These are phyloP conservation scores for Rhynchonycteris naso DNA, from an alignment of 2,797 vertebrate species.

Conservation along the genomic window DNA sequence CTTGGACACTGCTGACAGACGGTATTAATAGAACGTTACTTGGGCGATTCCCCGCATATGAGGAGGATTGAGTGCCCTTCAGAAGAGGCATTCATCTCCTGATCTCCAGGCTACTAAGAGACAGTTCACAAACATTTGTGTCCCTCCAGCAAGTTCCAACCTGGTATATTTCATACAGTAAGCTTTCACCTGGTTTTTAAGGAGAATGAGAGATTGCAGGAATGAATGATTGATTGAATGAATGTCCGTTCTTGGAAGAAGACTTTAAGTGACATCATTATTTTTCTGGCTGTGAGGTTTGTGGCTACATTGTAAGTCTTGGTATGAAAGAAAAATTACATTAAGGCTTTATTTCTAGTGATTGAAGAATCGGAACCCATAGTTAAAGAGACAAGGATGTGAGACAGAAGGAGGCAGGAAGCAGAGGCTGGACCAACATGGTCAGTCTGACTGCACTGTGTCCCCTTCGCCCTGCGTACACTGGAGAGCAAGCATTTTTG, in stretches of 20 bases:
- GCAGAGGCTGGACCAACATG: fast-evolving
- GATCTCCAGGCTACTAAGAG: neutral
- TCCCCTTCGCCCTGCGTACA: neutral
- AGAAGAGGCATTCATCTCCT: neutral
- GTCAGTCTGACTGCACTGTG: neutral
- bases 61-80: neutral
- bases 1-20: neutral
- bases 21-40: neutral
- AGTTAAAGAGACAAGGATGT: neutral
- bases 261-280: neutral
- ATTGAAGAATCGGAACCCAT: neutral
- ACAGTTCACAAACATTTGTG: neutral
- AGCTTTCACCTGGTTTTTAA: neutral
- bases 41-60: neutral
- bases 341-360: neutral
- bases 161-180: neutral
- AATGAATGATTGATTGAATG: neutral
- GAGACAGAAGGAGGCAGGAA: neutral
- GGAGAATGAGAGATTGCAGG: neutral
- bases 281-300: neutral
- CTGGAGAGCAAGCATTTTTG: neutral
- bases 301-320: neutral
- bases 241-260: neutral
- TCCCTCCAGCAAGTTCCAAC: neutral
- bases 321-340: constrained; percentile 1